phyloP scores from a whole-genome alignment of 92 coral and sea anemone genomes.

The Pocillopora meandrina region DNA sequence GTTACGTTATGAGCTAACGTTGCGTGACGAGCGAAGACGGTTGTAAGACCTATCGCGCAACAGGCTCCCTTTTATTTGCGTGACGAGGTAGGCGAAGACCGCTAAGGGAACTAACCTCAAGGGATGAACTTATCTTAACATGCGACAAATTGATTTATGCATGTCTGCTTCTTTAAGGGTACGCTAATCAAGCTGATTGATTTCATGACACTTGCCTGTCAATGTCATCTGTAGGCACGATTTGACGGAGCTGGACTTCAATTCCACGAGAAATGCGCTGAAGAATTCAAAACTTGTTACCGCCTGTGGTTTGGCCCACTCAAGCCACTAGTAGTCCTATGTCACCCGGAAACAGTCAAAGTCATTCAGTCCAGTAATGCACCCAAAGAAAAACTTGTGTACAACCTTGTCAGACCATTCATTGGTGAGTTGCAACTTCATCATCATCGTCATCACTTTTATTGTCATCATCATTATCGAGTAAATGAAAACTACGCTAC shows the following conservation, averaged over 20 bases:
- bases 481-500: too few relatives aligned
- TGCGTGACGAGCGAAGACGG: too few relatives aligned
- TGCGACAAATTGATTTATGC: not conserved
- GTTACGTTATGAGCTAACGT: too few relatives aligned
- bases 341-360: conserved; percentile 73
- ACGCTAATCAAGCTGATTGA: not conserved
- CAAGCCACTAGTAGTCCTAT: conserved; percentile 59
- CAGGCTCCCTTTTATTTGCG: too few relatives aligned
- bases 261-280: conserved; percentile 66
- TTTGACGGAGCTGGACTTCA: conserved; percentile 77
- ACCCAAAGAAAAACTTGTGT: conserved; percentile 68
- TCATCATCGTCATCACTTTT: not conserved
- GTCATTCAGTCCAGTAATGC: conserved; percentile 66
- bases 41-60: too few relatives aligned
- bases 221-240: conserved; percentile 45
- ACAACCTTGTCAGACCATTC: conserved; percentile 66
- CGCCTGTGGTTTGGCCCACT: conserved; percentile 78
- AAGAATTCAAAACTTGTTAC: conserved; percentile 62
- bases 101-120: too few relatives aligned
- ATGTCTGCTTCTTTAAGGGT: not conserved
- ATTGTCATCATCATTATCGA: too few relatives aligned
- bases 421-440: conserved; percentile 38
- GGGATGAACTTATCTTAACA: too few relatives aligned
- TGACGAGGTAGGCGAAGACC: too few relatives aligned
- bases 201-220: not conserved